phyloP scores from a whole-genome alignment of 2,888 invertebrate genomes.

The Sericinus montela region DNA sequence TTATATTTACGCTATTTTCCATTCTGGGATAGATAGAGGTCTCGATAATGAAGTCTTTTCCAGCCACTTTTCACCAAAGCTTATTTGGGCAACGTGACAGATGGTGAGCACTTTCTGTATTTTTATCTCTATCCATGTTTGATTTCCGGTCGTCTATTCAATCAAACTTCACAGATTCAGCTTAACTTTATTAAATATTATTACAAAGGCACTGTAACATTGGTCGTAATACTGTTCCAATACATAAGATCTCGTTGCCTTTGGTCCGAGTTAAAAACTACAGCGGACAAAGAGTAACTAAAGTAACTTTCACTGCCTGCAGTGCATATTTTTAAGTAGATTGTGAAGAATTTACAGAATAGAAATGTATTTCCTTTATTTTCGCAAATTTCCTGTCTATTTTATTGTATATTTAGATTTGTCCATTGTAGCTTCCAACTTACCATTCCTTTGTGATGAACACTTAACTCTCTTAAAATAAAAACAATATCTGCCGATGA shows the following conservation, averaged over 20 bases:
- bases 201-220: constrained; percentile 65
- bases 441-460: constrained; percentile 16
- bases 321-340: constrained; percentile 4
- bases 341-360: neutral
- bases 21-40: too few species aligned
- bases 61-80: too few species aligned
- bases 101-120: too few species aligned
- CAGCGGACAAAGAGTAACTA: neutral
- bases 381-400: neutral
- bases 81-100: too few species aligned
- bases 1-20: too few species aligned
- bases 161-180: constrained; percentile 26
- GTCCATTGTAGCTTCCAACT: constrained; percentile 7
- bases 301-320: constrained; percentile 5
- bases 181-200: constrained; percentile 62
- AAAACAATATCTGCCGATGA: constrained; percentile 13
- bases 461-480: constrained; percentile 12
- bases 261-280: constrained; percentile 8
- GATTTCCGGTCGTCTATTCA: constrained; percentile 4
- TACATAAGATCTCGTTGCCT: constrained; percentile 19
- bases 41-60: too few species aligned
- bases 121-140: too few species aligned
- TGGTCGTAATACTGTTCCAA: constrained; percentile 53
- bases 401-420: neutral
- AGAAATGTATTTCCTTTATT: neutral